Evolutionary conservation across 2,113 vertebrate species (phyloP), one percentile per base, ranked within the genome.

Genomic region (Mirounga angustirostris): DNA sequence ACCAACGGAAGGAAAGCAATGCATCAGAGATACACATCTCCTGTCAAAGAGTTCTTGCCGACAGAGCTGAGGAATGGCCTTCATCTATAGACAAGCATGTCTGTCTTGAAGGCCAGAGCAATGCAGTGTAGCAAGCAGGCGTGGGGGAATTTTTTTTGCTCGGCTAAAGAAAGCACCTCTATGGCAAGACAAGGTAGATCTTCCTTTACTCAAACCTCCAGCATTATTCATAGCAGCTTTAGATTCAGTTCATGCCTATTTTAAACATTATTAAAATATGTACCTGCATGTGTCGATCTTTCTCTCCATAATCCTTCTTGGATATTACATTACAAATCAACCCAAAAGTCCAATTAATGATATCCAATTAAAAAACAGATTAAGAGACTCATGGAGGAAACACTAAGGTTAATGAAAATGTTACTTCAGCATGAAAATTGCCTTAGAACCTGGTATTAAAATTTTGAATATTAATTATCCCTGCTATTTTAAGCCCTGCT

Each of bases 311-410:
- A 97, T 59, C 92, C 73, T 78, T 84, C 91, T 90, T 4, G 10
- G 54, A 79, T 90, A 94, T 67, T 81, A 96, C 46, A 88, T 91
- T 96, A 97, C 78, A 98, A 89, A 97, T 97, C 95, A 96, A 89
- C 92, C 91, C 65, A 86, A 89, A 94, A 93, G 33, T 79, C 54
- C 89, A 95, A 84, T 88, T 96, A 96, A 94, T 92, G 73, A 74
- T 36, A 92, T 54, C 74, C 83, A 97, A 94, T 97, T 97, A 73
- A 94, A 95, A 89, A 89, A 56, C 52, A 73, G 80, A 94, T 95
- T 91, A 95, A 92, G 94, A 91, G 58, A 87, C 52, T 74, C 56
- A 83, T 0, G 88, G 58, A 92, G 22, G 11, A 65, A 95, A 58
- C 22, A 24, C 78, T 33, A 89, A 94, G 95, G 87, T 97, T 87